Percentiles rank a stretch among this genome's conserved stretches.
Conservation (phyloP, 2,797 vertebrate genomes). For the Chelon auratus region DNA sequence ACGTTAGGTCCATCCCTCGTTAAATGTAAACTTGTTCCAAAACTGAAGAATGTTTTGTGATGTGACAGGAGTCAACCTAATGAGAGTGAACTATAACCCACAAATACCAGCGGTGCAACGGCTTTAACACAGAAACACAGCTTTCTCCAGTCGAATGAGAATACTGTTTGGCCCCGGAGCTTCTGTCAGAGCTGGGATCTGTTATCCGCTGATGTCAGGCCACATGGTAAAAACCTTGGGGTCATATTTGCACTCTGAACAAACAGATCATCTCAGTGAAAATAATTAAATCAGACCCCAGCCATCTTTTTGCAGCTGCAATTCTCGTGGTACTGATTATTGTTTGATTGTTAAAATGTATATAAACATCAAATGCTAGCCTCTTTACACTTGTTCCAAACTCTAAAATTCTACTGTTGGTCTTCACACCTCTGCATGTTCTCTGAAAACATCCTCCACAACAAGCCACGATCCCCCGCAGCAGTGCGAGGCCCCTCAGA, state of each 20-base stretch:
- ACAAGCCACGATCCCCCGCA: slow-evolving; percentile 43
- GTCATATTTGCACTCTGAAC: slow-evolving; percentile 43
- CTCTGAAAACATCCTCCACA: slow-evolving; percentile 56
- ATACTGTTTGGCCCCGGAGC: slow-evolving; percentile 48
- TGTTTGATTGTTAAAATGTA: slow-evolving; percentile 4
- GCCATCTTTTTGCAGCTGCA: slow-evolving; percentile 4
- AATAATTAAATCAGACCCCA: slow-evolving; percentile 11
- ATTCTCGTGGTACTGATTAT: slow-evolving; percentile 20
- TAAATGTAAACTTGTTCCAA: slow-evolving; percentile 4
- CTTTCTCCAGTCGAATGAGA: slow-evolving; percentile 25
- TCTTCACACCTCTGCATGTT: slow-evolving; percentile 59
- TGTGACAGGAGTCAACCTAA: background rate
- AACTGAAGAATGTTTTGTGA: background rate
- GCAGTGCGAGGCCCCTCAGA: slow-evolving; percentile 57
- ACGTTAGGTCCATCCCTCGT: background rate
- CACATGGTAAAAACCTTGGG: slow-evolving; percentile 41
- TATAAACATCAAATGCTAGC: background rate
- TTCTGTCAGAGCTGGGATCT: slow-evolving; percentile 37
- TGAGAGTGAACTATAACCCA: slow-evolving; percentile 15
- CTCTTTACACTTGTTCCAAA: slow-evolving; percentile 47
- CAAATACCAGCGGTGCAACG: background rate
- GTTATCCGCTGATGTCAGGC: slow-evolving; percentile 48
- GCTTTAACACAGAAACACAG: slow-evolving; percentile 21
- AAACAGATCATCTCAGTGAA: slow-evolving; percentile 45
- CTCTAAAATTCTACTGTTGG: slow-evolving; percentile 34